phyloP scores from a whole-genome alignment of 2,113 vertebrate genomes.

The Regulus satrapa region DNA sequence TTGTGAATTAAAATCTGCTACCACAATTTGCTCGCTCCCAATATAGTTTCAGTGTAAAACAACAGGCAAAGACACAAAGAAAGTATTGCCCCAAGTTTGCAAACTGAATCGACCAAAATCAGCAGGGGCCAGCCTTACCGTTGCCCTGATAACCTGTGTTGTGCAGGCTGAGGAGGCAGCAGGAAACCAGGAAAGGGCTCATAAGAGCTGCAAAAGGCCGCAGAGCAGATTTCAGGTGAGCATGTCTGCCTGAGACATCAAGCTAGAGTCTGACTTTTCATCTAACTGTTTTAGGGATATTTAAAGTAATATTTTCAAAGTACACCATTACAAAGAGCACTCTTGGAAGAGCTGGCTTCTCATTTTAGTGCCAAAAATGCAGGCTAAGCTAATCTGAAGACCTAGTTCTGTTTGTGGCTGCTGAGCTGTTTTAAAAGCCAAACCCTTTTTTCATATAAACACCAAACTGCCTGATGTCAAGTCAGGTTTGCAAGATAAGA shows the following conservation, averaged over 20 bases:
- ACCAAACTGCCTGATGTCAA: slow-evolving; percentile 36
- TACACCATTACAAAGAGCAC: background rate
- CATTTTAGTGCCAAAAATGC: background rate
- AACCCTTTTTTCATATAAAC: slow-evolving; percentile 50
- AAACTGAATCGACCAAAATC: background rate
- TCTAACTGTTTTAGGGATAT: background rate
- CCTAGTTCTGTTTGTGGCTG: background rate
- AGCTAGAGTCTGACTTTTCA: background rate
- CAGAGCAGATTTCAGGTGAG: background rate
- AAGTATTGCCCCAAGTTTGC: background rate
- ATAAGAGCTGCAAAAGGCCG: background rate
- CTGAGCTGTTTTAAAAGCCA: slow-evolving; percentile 26
- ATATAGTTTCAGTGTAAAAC: background rate
- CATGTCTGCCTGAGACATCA: background rate
- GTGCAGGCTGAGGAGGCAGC: background rate
- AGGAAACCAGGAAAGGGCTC: background rate
- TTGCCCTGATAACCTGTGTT: background rate
- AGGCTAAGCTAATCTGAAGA: background rate
- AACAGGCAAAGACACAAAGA: background rate
- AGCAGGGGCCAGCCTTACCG: background rate
- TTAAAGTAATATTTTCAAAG: background rate
- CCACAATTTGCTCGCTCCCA: background rate
- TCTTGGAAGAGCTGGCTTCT: background rate
- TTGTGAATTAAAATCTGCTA: background rate
- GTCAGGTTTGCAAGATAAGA: slow-evolving; percentile 43